Percentiles rank a stretch among this genome's conserved stretches.
phyloP scores from a whole-genome alignment of 35 echinoderm and acorn worm species.

The Ophioderma brevispina region DNA sequence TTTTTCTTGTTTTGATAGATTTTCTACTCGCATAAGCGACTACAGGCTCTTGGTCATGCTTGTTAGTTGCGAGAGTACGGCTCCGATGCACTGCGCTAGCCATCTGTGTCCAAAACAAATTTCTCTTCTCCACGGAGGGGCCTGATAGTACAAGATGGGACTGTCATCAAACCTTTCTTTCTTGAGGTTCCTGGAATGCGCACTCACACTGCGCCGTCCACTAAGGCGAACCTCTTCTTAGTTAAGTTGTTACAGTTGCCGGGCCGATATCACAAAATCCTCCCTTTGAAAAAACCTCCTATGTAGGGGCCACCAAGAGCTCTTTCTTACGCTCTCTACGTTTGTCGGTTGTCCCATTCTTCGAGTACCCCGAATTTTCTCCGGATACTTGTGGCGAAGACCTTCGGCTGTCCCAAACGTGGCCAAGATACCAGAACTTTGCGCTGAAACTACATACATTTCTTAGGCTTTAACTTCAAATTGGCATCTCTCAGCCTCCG shows the following conservation, averaged over 20 bases:
- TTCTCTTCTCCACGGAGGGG: too few species aligned
- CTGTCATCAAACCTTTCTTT: too few species aligned
- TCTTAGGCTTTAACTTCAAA: background rate
- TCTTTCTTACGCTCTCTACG: too few species aligned
- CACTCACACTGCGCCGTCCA: background rate
- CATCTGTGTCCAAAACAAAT: slow-evolving; percentile 43
- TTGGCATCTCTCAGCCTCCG: background rate
- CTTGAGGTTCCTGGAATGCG: slow-evolving; percentile 28
- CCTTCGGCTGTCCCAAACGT: background rate
- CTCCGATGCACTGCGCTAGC: slow-evolving; percentile 22
- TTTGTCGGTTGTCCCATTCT: too few species aligned
- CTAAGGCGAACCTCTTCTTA: background rate
- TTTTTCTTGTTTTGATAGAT: slow-evolving; percentile 5
- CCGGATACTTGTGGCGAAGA: too few species aligned
- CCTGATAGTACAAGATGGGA: too few species aligned
- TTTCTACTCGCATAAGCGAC: slow-evolving; percentile 26
- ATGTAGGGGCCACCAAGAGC: too few species aligned
- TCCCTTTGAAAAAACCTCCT: too few species aligned
- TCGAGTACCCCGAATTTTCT: too few species aligned
- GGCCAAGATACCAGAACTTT: too few species aligned
- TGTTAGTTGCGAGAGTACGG: slow-evolving; percentile 27
- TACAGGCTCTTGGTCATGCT: slow-evolving; percentile 3
- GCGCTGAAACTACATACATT: too few species aligned
- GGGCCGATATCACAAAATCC: background rate
- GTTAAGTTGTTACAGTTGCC: background rate